phyloP scores from a whole-genome alignment of 2,113 vertebrate genomes.

The Morone saxatilis region DNA sequence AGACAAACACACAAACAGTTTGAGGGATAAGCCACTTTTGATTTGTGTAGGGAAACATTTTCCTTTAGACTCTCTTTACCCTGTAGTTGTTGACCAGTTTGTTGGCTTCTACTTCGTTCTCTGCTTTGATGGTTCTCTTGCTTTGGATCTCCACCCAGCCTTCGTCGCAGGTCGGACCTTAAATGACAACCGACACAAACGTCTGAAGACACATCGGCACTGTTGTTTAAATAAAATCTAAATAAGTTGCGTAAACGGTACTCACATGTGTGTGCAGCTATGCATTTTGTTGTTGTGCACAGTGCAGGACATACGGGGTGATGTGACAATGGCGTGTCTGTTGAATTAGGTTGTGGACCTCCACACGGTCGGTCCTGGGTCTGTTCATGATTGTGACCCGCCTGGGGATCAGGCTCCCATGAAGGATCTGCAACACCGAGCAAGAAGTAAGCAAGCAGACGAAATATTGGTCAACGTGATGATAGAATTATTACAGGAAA shows the following conservation, averaged over 20 bases:
- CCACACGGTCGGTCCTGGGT: conserved; percentile 72
- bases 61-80: conserved; percentile 63
- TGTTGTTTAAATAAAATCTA: background rate
- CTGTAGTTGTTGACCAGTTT: conserved; percentile 91
- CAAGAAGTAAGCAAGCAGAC: background rate
- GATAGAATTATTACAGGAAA: background rate
- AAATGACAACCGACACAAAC: background rate
- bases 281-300: conserved; percentile 60
- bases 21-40: background rate
- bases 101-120: conserved; percentile 89
- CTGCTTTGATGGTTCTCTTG: conserved; percentile 86
- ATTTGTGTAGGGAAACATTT: background rate
- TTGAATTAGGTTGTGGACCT: conserved; percentile 63
- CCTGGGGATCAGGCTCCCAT: conserved; percentile 55
- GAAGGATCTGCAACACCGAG: conserved; percentile 72
- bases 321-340: conserved; percentile 59
- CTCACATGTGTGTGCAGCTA: conserved; percentile 73
- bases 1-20: conserved; percentile 30
- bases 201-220: background rate
- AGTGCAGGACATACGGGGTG: conserved; percentile 69
- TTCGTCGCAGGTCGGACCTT: conserved; percentile 73
- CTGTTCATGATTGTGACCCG: conserved; percentile 67
- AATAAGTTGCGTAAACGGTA: background rate
- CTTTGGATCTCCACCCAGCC: conserved; percentile 78
- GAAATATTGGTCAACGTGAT: background rate